Percentiles rank a stretch among this genome's conserved stretches.
phyloP scores from a whole-genome alignment of 2,113 vertebrate genomes.

The Chaenocephalus aceratus region DNA sequence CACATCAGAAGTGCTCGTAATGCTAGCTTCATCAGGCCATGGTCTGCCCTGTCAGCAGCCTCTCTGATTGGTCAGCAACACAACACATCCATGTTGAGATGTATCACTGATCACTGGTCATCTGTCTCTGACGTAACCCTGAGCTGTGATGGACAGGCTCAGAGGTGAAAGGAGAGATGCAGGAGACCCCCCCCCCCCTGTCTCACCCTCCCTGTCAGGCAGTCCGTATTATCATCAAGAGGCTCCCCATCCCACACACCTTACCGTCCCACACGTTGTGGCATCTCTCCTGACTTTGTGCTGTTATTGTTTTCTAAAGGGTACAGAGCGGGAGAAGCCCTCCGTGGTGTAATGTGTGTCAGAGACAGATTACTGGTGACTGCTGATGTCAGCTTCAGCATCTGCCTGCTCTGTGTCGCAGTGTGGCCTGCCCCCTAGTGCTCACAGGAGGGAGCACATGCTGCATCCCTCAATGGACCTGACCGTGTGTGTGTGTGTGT shows the following conservation, averaged over 20 bases:
- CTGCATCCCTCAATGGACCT: not conserved
- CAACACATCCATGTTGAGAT: slow-evolving; percentile 46
- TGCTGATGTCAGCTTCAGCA: slow-evolving; percentile 50
- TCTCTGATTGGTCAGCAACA: slow-evolving; percentile 29
- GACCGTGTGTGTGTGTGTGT: not conserved
- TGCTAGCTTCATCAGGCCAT: not conserved
- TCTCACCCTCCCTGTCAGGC: not conserved
- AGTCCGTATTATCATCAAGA: not conserved
- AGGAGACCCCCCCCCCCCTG: not conserved
- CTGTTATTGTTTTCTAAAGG: slow-evolving; percentile 21
- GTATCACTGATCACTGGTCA: slow-evolving; percentile 52
- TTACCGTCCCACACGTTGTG: slow-evolving; percentile 13
- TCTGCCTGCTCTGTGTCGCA: not conserved
- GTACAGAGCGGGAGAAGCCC: slow-evolving; percentile 7
- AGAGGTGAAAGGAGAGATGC: not conserved
- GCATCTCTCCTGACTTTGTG: slow-evolving; percentile 2
- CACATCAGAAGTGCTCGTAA: not conserved
- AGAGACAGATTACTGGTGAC: slow-evolving; percentile 40
- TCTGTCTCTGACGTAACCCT: slow-evolving; percentile 56
- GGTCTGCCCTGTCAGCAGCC: not conserved
- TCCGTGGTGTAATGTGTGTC: slow-evolving; percentile 43
- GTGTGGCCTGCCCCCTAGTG: slow-evolving; percentile 59
- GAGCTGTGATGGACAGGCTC: slow-evolving; percentile 6
- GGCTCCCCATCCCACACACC: slow-evolving; percentile 1
- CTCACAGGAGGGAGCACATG: slow-evolving; percentile 8